Evolutionary conservation across 2,888 invertebrate species (phyloP), one percentile per base, ranked within the genome.

Genomic region (Spilosoma lubricipeda): DNA sequence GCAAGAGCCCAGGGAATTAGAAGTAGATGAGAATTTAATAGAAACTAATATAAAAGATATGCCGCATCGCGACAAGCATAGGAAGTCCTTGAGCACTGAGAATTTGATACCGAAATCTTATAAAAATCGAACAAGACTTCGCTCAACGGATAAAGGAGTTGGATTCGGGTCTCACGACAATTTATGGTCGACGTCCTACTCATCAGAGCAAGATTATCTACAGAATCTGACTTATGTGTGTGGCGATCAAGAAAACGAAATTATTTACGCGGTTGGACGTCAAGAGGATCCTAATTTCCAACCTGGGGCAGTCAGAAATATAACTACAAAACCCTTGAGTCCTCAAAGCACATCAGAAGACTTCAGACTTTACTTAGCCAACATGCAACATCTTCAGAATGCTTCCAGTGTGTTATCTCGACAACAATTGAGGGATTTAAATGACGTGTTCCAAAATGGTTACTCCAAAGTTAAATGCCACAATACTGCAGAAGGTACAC

Each of bases 361-460:
- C 86, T 97, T 97, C 80, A 96, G 97, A 85, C 90, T 97, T 76
- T 97, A 97, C 88, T 90, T 97, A 79, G 97, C 97, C 36, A 97
- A 97, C 86, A 97, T 97, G 90, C 97, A 97, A 85, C 97, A 97
- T 88, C 88, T 97, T 13, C 97, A 97, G 82, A 97, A 97, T 79
- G 97, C 97, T 0, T 96, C 97, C 0, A 97, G 97, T 82, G 93
- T 97, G 0, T 88, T 97, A 7, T 94, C 96, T 0, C 91, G 97
- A n/a, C 93, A 96, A 56, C 97, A 97, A 76, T 87, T 97, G 69
- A 95, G 96, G 71, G 96, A 96, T 85, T 87, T 97, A 67, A 96
- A 96, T 81, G 93, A 96, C 23, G 95, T 97, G 0, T 97, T 97
- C 79, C 96, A 96, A 83, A 96, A 96, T 73, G 96, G 96, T 0